Evolutionary conservation across 2,797 vertebrate species (phyloP), one percentile per base, ranked within the genome.

Genomic region (Pyrocephalus nanus): DNA sequence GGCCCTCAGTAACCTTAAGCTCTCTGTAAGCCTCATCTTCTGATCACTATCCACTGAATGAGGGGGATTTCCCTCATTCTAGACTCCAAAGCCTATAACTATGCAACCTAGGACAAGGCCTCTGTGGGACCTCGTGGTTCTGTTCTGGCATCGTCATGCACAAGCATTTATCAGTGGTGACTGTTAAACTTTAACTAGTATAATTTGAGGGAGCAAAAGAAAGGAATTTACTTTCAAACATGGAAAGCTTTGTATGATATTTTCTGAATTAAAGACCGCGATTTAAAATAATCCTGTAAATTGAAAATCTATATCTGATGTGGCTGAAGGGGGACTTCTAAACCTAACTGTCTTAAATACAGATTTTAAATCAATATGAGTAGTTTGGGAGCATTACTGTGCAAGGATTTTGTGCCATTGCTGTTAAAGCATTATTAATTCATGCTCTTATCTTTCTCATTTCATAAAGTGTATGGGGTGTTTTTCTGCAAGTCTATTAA

Each of bases 271-370:
- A 97, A 93, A 90, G 74, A 87, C 43, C 12, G 21, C 0, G 1
- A 91, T 94, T 96, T 95, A 92, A 96, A 96, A 83, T 93, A 95
- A 93, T 90, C 73, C 72, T 78, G 42, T 73, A 95, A 96, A 94
- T 88, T 93, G 93, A 96, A 97, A 97, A 95, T 95, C 96, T 90
- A 61, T 96, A 95, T 94, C 73, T 97, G 95, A 94, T 93, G 64
- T 61, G 42, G 38, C 84, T 93, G 92, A 92, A 93, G 90, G 74
- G 84, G 88, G 87, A 75, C 76, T 81, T 92, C 76, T 78, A 96
- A 93, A 83, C 60, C 50, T 95, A 85, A 76, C 89, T 88, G 74
- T 93, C 85, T 95, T 95, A 95, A 94, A 92, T 90, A 95, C 48
- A 91, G 92, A 96, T 95, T 97, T 97, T 88, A 94, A 95, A 96